Evolutionary conservation across 2,888 invertebrate species (phyloP), one percentile per base, ranked within the genome.

Genomic region (Hipparchia semele): DNA sequence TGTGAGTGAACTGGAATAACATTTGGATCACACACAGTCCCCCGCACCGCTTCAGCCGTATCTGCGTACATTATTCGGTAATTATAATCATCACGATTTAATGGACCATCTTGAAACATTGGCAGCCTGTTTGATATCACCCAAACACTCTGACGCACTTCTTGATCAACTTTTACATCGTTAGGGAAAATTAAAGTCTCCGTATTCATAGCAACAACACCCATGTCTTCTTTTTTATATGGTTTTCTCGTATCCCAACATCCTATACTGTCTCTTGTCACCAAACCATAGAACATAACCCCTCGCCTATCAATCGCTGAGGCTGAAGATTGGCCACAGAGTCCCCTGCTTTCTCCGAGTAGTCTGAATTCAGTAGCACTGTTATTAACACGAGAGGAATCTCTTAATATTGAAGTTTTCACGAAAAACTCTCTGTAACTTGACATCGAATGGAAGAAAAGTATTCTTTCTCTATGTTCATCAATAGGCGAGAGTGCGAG

Each of bases 401-500:
- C 94, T 23, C 95, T 91, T 5, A 98, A 87, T 0, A 96, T 89
- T 0, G 95, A 95, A 0, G 97, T 95, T 51, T 95, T 94, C 0
- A 97, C 96, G 73, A 95, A 95, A 85, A 97, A 98, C 84, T 98
- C 97, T 79, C 96, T 94, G 80, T 96, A 96, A 84, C 97, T 97
- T 0, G 98, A 96, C 96, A 98, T 95, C 0, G 98, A 95, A 87
- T 98, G 97, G 84, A 97, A 98, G 83, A 95, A 97, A 45, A 98
- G 84, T 3, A 95, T 91, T 68, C 96, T 94, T 67, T 97, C 96
- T 33, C 89, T 83, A 13, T 87, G 84, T 61, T 88, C 81, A 70
- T 90, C 82, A 2, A 90, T 83, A 2, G 96, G 95, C n/a, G 96
- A 95, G 62, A 97, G 82, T 0, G 97, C 95, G 78, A 97, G 87